phyloP scores from a whole-genome alignment of 2,888 invertebrate genomes.

The Agrotis ipsilon region DNA sequence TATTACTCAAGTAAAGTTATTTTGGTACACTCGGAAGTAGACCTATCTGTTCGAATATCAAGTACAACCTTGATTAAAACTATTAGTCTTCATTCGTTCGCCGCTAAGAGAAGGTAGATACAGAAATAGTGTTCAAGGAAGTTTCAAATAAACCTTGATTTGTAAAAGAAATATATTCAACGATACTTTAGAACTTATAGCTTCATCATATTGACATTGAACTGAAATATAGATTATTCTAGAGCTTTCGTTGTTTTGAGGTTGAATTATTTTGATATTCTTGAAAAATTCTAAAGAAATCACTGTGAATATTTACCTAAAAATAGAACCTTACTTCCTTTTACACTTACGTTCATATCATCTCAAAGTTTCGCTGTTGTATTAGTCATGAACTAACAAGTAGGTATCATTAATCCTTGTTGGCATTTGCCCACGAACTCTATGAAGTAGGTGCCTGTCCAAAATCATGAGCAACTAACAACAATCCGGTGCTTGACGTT shows the following conservation, averaged over 20 bases:
- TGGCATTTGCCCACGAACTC: not conserved
- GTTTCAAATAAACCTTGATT: slow-evolving; percentile 12
- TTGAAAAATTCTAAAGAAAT: not conserved
- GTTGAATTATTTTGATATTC: not conserved
- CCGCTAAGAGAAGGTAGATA: slow-evolving; percentile 14
- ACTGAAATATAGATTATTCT: not conserved
- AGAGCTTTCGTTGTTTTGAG: not conserved
- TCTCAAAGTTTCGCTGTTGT: not conserved
- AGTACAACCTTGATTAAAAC: slow-evolving; percentile 43
- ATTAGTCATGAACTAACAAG: not conserved
- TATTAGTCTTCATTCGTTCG: slow-evolving; percentile 51
- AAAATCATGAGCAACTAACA: slow-evolving; percentile 3
- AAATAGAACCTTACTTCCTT: not conserved
- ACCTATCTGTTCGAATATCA: slow-evolving; percentile 3
- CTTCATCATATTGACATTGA: not conserved
- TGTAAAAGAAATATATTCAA: not conserved
- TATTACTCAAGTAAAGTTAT: slow-evolving; percentile 29
- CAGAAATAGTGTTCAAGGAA: slow-evolving; percentile 43
- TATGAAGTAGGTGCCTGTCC: not conserved
- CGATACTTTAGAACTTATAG: not conserved
- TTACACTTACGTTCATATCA: not conserved
- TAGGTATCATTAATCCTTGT: not conserved
- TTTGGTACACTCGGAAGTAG: slow-evolving; percentile 13
- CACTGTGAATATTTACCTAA: not conserved
- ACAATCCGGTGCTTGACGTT: slow-evolving; percentile 17